Percentiles rank a stretch among this genome's conserved stretches.
Evolutionary conservation across 2,888 invertebrate species (phyloP).

Genomic region (Drosophila affinis): DNA sequence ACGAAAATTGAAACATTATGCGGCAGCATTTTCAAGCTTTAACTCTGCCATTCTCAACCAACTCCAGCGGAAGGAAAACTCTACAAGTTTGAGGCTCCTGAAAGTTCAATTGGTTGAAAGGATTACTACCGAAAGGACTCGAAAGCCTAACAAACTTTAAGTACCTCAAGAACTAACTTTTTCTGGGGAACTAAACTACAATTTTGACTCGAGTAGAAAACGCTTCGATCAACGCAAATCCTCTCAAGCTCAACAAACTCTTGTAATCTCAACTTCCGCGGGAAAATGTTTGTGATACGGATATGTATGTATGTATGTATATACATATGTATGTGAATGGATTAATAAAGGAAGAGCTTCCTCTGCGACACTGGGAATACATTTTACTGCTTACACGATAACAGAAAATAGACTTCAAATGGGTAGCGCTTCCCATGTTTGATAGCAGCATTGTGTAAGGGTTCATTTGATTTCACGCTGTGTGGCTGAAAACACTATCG

Average conservation of each 20-base stretch:
- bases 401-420: conserved; percentile 25
- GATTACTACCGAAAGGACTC: conserved; percentile 17
- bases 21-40: conserved; percentile 2
- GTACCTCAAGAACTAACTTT: conserved; percentile 27
- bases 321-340: neutral
- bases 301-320: no score
- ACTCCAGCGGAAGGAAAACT: conserved; percentile 28
- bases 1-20: conserved; percentile 15
- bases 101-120: conserved; percentile 29
- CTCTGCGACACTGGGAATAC: conserved; percentile 3
- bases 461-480: no score
- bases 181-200: conserved; percentile 1
- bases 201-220: conserved; percentile 12
- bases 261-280: neutral
- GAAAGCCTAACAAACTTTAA: conserved; percentile 13
- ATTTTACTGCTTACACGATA: conserved; percentile 39
- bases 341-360: conserved; percentile 3
- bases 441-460: no score
- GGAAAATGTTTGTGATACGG: conserved; percentile 11
- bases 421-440: conserved; percentile 23
- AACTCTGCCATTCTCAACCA: conserved; percentile 13
- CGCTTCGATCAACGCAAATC: conserved; percentile 6
- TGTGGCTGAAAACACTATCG: no score
- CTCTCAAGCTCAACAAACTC: neutral
- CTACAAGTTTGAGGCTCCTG: conserved; percentile 1